These are phyloP conservation scores for Tonatia bakeri DNA, from an alignment of 2,113 vertebrate species.

Conservation along the genomic window DNA sequence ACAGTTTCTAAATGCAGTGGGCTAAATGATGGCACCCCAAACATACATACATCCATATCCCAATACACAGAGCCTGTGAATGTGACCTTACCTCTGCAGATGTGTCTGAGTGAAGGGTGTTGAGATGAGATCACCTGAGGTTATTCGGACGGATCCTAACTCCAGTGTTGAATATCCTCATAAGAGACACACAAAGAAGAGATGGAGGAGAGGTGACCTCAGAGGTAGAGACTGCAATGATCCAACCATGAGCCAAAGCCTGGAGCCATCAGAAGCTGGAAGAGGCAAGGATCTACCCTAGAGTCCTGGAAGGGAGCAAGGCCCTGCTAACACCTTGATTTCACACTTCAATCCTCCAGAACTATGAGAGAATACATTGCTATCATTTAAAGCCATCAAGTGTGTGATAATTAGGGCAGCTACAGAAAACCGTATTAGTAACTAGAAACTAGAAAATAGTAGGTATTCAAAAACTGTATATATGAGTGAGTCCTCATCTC, in stretches of 20 bases:
- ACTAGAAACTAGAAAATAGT: neutral
- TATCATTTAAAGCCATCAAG: neutral
- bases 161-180: neutral
- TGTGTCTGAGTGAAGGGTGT: neutral
- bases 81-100: neutral
- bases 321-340: neutral
- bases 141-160: neutral
- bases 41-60: neutral
- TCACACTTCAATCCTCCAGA: neutral
- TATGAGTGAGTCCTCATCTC: neutral
- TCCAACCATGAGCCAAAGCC: rapidly evolving
- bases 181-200: neutral
- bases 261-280: neutral
- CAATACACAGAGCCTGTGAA: neutral
- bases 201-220: neutral
- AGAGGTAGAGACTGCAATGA: neutral
- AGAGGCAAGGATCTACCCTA: neutral
- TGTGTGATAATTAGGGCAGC: neutral
- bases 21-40: neutral
- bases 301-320: neutral
- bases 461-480: neutral
- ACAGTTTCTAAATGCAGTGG: neutral
- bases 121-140: neutral
- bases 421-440: neutral
- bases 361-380: neutral